Base-by-base conservation (phyloP, 1,140 invertebrate species). In the Phortica variegata region DNA sequence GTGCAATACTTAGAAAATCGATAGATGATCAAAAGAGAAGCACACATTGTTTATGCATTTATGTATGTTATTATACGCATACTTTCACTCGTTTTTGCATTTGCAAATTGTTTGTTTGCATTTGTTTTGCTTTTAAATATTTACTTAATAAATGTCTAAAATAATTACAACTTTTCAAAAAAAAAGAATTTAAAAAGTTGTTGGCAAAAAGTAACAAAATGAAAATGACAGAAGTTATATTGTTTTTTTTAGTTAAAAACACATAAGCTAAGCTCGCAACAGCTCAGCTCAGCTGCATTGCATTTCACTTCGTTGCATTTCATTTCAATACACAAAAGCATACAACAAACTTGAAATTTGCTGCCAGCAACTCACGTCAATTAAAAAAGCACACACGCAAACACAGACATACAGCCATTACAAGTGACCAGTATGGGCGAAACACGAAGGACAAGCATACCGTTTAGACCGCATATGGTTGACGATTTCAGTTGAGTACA, bases 1-100 rank as follows among this genome's bases (percentile, higher is more conserved):
- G 55, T 62, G 57, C 60, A 69, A 63, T 68, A 68, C 68, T 66
- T 63, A 57, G 54, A 51, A 34, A 55, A 66, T 66, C 63, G 63
- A 66, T 66, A 19, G 31, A 32, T 43, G 20, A 42, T 26, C 41
- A 32, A 20, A 36, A 18, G 12, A n/a, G 10, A 6, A 1, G 16
- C n/a, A 49, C 29, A 47, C 44, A 48, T 54, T 53, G 37, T 31
- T n/a, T 15, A 44, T 41, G 50, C 47, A 44, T 49, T 50, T 60
- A 50, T 43, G 38, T 44, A 48, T 34, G 33, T 15, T 10, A 10
- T n/a, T 15, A 15, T 15, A 34, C 34, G 38, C 21, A 43, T 46
- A 46, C 55, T 40, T 45, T 46, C n/a, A 39, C 43, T 12, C 7
- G 37, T n/a, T 40, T 21, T 43, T 21, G 9, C 5, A 16, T 19